Evolutionary conservation across 2,113 vertebrate species (phyloP).

Genomic region (Dipodomys ordii): DNA sequence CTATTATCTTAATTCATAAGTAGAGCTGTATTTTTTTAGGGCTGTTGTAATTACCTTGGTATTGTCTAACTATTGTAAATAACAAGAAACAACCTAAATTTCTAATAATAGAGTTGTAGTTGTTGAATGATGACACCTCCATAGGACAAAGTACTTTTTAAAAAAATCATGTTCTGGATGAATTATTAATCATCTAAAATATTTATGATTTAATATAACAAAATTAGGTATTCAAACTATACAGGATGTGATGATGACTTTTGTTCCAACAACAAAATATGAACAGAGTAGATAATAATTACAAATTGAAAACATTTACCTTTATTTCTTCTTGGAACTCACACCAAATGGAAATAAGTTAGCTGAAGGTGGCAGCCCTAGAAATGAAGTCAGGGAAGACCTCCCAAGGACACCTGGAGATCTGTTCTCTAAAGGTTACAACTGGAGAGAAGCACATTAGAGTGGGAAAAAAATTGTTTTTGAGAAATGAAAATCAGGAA

Average conservation of each 20-base stretch:
- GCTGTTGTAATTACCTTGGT: conserved; percentile 19
- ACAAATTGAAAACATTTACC: not conserved
- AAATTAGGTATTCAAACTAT: not conserved
- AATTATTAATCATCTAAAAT: conserved; percentile 39
- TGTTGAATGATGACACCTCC: conserved; percentile 26
- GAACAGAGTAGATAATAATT: conserved; percentile 14
- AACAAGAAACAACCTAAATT: not conserved
- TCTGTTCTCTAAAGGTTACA: not conserved
- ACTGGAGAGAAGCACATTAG: not conserved
- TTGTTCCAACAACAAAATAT: not conserved
- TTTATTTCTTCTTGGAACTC: conserved; percentile 27
- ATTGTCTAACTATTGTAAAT: conserved; percentile 22
- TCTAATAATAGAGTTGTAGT: conserved; percentile 29
- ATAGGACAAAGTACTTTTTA: not conserved
- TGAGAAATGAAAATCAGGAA: conserved; percentile 5
- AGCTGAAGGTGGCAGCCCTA: not conserved
- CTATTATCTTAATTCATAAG: conserved; percentile 39
- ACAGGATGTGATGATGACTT: not conserved
- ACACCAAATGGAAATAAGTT: conserved; percentile 48
- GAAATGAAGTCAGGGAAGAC: not conserved
- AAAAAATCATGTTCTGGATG: conserved; percentile 21
- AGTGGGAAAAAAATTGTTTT: not conserved
- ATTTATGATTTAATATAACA: not conserved
- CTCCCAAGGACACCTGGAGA: not conserved
- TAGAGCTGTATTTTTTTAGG: not conserved